Conservation (phyloP, 2,888 invertebrate genomes). For the Luffia ferchaultella region DNA sequence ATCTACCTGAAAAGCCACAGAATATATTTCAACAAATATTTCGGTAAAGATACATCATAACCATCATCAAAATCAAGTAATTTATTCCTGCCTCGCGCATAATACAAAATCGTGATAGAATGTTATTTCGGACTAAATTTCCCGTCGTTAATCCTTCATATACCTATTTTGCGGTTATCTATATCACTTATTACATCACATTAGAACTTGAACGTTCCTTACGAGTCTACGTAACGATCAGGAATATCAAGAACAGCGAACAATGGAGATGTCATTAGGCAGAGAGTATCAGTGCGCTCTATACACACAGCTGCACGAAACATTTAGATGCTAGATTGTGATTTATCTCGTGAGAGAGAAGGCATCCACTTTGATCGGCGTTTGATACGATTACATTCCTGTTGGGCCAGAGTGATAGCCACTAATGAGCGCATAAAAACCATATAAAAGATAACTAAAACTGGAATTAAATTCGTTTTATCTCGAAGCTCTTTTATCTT, state of each 20-base stretch:
- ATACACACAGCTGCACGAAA: slow-evolving; percentile 39
- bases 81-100: no score
- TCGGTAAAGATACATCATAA: no score
- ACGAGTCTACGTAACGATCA: no score
- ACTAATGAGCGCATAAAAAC: slow-evolving; percentile 24
- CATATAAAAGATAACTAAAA: not conserved
- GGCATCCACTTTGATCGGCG: slow-evolving; percentile 33
- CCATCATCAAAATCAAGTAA: no score
- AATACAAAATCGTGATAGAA: no score
- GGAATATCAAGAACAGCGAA: slow-evolving; percentile 59
- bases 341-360: slow-evolving; percentile 26
- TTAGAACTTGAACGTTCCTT: no score
- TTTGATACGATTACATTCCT: slow-evolving; percentile 17
- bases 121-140: no score
- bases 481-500: not conserved
- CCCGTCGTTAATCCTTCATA: no score
- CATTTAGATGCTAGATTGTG: slow-evolving; percentile 33
- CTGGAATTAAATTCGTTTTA: not conserved
- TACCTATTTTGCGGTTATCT: no score
- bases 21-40: no score
- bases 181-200: no score
- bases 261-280: slow-evolving; percentile 52
- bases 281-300: not conserved
- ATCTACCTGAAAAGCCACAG: no score
- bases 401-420: slow-evolving; percentile 15